Conservation (phyloP, 92 coral and sea anemone species). For the Palythoa caribaeorum region DNA sequence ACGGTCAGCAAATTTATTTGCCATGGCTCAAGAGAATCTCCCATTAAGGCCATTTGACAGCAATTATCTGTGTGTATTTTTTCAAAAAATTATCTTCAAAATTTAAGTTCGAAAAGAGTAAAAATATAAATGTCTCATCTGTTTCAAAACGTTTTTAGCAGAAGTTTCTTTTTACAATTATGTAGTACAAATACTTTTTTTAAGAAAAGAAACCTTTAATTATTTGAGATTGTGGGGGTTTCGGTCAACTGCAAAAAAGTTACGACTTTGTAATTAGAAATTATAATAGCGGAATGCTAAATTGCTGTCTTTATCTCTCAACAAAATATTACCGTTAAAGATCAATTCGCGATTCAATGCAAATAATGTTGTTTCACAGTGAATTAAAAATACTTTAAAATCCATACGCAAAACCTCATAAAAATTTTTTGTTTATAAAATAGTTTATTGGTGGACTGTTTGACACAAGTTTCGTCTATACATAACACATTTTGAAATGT, state of each 20-base stretch:
- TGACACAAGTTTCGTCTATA: background rate
- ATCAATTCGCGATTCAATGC: background rate
- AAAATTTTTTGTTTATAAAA: background rate
- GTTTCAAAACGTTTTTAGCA: too few species aligned
- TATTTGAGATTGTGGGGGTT: background rate
- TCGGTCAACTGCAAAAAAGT: background rate
- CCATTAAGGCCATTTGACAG: too few species aligned
- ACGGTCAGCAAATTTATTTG: too few species aligned
- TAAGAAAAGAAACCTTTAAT: background rate
- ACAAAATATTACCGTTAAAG: background rate
- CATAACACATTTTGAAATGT: constrained; percentile 8
- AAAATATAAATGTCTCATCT: too few species aligned
- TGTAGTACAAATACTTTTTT: background rate
- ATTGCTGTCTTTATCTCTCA: background rate
- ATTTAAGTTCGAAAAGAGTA: too few species aligned
- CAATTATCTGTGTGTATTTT: too few species aligned
- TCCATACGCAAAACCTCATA: constrained; percentile 13
- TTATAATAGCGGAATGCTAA: background rate
- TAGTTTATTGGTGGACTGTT: constrained; percentile 12
- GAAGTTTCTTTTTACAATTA: too few species aligned
- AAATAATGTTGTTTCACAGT: background rate
- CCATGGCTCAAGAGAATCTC: too few species aligned
- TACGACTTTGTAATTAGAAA: constrained; percentile 6
- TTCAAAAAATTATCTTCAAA: too few species aligned
- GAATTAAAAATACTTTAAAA: constrained; percentile 6